Evolutionary conservation across 2,113 vertebrate species (phyloP).

Genomic region (Trogon melanurus): DNA sequence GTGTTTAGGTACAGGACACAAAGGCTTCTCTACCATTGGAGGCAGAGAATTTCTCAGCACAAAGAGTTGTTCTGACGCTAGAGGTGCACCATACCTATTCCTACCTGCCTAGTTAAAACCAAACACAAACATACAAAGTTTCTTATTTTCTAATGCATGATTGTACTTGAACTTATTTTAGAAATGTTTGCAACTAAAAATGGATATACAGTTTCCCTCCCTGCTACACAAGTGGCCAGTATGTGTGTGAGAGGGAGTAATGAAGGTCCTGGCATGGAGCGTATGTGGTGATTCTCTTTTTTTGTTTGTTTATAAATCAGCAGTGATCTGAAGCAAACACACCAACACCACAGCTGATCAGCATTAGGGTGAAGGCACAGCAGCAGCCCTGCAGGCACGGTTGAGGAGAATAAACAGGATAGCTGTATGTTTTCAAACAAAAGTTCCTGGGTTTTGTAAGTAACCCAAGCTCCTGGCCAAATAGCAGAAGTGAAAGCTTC

Average conservation of each 20-base stretch:
- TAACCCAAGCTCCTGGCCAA: neutral
- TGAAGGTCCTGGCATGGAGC: neutral
- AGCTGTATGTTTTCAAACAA: neutral
- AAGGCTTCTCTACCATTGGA: neutral
- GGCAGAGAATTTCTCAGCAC: neutral
- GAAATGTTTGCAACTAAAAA: neutral
- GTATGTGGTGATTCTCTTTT: neutral
- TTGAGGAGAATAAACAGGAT: neutral
- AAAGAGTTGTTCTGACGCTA: neutral
- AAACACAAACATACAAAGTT: neutral
- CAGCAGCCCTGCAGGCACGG: neutral
- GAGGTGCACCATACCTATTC: neutral
- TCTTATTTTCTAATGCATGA: neutral
- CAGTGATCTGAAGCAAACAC: neutral
- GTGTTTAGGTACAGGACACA: neutral
- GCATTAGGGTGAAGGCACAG: neutral
- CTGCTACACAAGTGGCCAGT: neutral
- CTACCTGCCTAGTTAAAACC: neutral
- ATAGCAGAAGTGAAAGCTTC: conserved; percentile 25
- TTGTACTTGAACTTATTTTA: neutral
- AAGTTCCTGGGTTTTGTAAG: neutral
- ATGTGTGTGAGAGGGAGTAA: neutral
- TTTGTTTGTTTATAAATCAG: neutral
- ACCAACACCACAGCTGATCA: neutral
- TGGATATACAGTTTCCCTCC: accelerated